Evolutionary conservation across 2,888 invertebrate genomes (phyloP), one percentile per base, ranked within the genome.

Genomic region (Acanthacorydalis orientalis): DNA sequence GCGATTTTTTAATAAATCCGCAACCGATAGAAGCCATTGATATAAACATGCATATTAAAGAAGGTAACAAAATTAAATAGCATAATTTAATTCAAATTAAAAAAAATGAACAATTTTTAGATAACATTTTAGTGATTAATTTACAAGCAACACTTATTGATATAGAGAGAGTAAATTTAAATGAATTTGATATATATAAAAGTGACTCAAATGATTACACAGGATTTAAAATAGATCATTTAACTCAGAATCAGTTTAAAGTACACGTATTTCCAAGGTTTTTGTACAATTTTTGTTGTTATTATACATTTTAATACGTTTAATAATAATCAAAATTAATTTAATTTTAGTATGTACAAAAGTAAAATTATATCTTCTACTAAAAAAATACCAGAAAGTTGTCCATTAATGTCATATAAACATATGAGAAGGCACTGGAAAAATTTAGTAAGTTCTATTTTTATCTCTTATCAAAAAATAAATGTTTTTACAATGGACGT

Each of bases 401-500:
- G 43, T 16, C 43, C 43, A 4, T 31, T 43, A n/a, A 43, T 10
- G 33, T n/a, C 35, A n/a, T 45, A 38, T 9, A 37, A 44, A 15
- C 40, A 50, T 8, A 47, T 50, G 11, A 31, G 44, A 35, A 40
- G 50, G 8, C 50, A 50, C 32, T 50, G 50, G 50, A 50, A 50
- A 44, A 50, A 50, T 41, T 48, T 46, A 12, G 50, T 50, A 44
- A 43, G 41, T 35, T 12, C 23, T n/a, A 34, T 42, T 35, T 40
- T 34, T 35, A 35, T 11, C 35, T 11, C n/a, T 35, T 35, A 2
- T 35, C 35, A 11, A 2, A 35, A 10, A 35, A 2, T 11, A 35
- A 35, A 35, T 11, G 2, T 3, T 3, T 35, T 35, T n/a, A 35
- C n/a, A n/a, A n/a, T n/a, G n/a, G 6, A 6, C 6, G 23, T 23